Percentiles rank a stretch among this genome's conserved stretches.
Evolutionary conservation across 2,113 vertebrate species (phyloP).

Genomic region (Aptenodytes forsteri): DNA sequence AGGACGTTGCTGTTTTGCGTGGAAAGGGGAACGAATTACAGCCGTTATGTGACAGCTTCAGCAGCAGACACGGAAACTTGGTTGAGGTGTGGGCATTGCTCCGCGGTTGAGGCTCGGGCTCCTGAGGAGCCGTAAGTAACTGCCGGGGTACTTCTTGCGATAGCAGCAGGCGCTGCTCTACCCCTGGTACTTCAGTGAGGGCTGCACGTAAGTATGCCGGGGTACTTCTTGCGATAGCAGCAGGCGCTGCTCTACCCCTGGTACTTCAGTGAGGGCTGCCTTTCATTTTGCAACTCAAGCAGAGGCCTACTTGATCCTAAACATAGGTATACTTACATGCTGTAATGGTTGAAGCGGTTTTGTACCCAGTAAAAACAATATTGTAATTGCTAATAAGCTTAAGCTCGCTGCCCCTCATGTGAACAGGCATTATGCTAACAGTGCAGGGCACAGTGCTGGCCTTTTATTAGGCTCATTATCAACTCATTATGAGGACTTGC

Average conservation of each 20-base stretch:
- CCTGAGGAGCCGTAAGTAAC: rapidly evolving
- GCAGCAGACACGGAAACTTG: rapidly evolving
- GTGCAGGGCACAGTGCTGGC: not conserved
- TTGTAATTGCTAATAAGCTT: not conserved
- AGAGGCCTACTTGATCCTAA: not conserved
- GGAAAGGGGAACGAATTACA: not conserved
- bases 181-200: not conserved
- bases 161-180: not conserved
- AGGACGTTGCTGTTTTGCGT: not conserved
- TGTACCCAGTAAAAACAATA: not conserved
- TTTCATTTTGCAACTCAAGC: not conserved
- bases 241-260: not conserved
- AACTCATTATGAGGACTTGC: not conserved
- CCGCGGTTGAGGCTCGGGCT: rapidly evolving
- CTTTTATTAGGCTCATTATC: not conserved
- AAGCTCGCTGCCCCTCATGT: rapidly evolving
- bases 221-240: no score
- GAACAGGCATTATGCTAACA: not conserved
- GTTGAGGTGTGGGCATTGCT: not conserved
- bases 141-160: not conserved
- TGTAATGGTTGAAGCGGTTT: not conserved
- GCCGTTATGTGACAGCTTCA: rapidly evolving
- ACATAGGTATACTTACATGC: rapidly evolving
- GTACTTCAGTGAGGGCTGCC: not conserved
- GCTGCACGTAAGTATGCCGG: rapidly evolving